Percentiles rank a stretch among this genome's conserved stretches.
Evolutionary conservation across 1,140 invertebrate genomes (phyloP).

Genomic region (Calycopis cecrops): DNA sequence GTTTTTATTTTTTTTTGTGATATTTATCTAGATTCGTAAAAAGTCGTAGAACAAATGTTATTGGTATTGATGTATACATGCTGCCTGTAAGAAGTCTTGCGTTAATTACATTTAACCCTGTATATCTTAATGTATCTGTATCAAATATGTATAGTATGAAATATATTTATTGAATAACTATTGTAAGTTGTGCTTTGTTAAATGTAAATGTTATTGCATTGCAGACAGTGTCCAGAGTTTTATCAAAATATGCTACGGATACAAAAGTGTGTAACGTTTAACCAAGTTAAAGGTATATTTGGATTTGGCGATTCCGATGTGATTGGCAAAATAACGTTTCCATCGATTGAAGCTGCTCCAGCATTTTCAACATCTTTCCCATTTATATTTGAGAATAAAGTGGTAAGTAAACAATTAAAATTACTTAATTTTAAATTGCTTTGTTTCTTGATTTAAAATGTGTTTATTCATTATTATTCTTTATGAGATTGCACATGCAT

Average conservation of each 20-base stretch:
- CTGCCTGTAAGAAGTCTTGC: too few relatives aligned
- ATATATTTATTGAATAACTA: too few relatives aligned
- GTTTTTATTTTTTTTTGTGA: too few relatives aligned
- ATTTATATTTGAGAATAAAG: slow-evolving; percentile 89
- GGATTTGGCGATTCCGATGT: slow-evolving; percentile 97
- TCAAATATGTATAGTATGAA: too few relatives aligned
- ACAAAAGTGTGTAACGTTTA: slow-evolving; percentile 95
- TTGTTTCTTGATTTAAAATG: not conserved
- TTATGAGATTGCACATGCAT: too few relatives aligned
- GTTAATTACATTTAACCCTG: too few relatives aligned
- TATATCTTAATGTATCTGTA: too few relatives aligned
- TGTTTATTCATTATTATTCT: too few relatives aligned
- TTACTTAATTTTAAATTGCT: slow-evolving; percentile 1
- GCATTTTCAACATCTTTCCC: slow-evolving; percentile 97
- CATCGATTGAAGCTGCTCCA: slow-evolving; percentile 96
- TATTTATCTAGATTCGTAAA: too few relatives aligned
- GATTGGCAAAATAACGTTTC: slow-evolving; percentile 98
- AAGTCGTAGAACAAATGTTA: too few relatives aligned
- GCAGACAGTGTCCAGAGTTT: slow-evolving; percentile 88
- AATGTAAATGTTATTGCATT: slow-evolving; percentile 30
- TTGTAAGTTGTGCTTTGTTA: too few relatives aligned
- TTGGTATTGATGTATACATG: too few relatives aligned
- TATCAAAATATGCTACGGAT: slow-evolving; percentile 95
- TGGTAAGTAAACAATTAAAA: slow-evolving; percentile 42
- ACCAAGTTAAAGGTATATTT: slow-evolving; percentile 97